These are phyloP conservation scores for Colostygia pectinataria DNA, from an alignment of 2,888 invertebrate genomes.

Conservation along the genomic window DNA sequence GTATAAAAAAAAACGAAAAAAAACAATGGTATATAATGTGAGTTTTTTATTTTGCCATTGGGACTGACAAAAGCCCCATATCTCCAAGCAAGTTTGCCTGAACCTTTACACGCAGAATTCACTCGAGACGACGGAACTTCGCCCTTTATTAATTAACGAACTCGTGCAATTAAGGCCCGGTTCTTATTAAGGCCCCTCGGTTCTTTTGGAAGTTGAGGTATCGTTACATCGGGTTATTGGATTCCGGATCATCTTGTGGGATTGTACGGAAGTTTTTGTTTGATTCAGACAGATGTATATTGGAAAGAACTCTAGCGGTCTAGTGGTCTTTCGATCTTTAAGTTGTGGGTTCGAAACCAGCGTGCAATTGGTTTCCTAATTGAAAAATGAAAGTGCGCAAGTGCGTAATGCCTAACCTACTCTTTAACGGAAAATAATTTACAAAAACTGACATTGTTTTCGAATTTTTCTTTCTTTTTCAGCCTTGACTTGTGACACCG, in stretches of 20 bases:
- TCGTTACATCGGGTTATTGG: conserved; percentile 21
- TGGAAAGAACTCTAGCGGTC: too few species aligned
- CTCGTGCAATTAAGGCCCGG: conserved; percentile 55
- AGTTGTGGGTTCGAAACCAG: too few species aligned
- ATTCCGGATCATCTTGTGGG: conserved; percentile 21
- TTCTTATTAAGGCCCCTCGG: conserved; percentile 28
- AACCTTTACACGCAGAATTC: conserved; percentile 11
- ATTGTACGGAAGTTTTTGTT: conserved; percentile 17
- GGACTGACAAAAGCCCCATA: conserved; percentile 3
- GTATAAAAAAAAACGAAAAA: too few species aligned
- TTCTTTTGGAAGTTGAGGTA: conserved; percentile 25
- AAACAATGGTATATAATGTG: not conserved
- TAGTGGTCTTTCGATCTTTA: too few species aligned
- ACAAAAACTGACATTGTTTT: too few species aligned
- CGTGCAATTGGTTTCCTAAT: too few species aligned
- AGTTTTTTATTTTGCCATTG: not conserved
- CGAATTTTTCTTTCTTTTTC: too few species aligned
- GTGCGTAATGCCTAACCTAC: too few species aligned
- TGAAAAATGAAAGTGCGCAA: too few species aligned
- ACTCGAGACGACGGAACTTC: conserved; percentile 24
- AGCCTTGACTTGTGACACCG: too few species aligned
- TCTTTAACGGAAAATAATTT: too few species aligned
- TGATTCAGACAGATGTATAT: conserved; percentile 14
- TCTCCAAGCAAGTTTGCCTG: conserved; percentile 6
- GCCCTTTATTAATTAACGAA: conserved; percentile 71